Conservation (phyloP, 1,140 invertebrate genomes). For the Leptestheria dahalacensis region DNA sequence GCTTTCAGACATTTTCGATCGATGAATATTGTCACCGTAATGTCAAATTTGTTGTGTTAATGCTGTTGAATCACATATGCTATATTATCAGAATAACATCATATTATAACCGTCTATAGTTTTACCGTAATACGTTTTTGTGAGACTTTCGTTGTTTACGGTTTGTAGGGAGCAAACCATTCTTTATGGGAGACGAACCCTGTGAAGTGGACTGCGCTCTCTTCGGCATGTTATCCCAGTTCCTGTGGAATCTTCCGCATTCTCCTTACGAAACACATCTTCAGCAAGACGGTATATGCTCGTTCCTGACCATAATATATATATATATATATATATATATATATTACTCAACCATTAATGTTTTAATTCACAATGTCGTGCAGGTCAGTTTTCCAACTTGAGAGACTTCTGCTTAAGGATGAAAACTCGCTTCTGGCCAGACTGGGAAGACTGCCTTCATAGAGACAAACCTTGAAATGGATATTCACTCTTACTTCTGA, state of each 20-base stretch:
- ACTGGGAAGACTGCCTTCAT: constrained; percentile 25
- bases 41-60: too few relatives aligned
- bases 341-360: neutral
- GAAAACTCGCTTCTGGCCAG: constrained; percentile 27
- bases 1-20: too few relatives aligned
- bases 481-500: too few relatives aligned
- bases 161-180: constrained; percentile 27
- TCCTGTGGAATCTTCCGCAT: constrained; percentile 28
- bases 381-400: constrained; percentile 25
- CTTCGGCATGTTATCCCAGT: constrained; percentile 29
- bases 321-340: neutral
- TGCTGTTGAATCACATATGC: too few relatives aligned
- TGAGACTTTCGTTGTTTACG: neutral
- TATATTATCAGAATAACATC: neutral
- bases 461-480: too few relatives aligned
- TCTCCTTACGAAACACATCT: constrained; percentile 23
- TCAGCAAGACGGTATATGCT: constrained; percentile 18
- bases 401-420: constrained; percentile 24
- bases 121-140: neutral
- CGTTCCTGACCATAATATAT: neutral
- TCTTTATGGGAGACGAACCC: constrained; percentile 27
- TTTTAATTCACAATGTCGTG: constrained; percentile 9
- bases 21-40: too few relatives aligned
- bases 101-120: neutral
- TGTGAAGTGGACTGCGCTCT: constrained; percentile 30